A percentile compares a stretch with the other conserved stretches of the same genome.
These are phyloP conservation scores for Hirudinaria manillensis DNA, from an alignment of 2,888 invertebrate genomes.

Conservation along the genomic window DNA sequence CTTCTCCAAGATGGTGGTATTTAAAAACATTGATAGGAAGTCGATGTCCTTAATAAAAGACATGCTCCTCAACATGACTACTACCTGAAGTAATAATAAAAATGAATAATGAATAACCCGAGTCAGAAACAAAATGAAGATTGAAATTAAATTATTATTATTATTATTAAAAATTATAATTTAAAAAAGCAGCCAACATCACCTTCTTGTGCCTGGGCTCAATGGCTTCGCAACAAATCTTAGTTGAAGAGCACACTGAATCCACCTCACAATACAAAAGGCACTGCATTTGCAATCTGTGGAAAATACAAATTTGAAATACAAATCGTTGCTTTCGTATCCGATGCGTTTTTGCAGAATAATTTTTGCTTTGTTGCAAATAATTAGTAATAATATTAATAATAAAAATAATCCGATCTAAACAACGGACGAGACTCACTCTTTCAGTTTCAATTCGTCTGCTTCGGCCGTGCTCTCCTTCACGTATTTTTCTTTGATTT, in stretches of 20 bases:
- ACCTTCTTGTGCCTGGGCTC: background rate
- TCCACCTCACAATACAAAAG: slow-evolving; percentile 7
- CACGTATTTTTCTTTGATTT: background rate
- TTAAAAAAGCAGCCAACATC: too few relatives aligned
- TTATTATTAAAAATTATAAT: background rate
- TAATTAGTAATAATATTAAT: too few relatives aligned
- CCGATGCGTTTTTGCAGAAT: too few relatives aligned
- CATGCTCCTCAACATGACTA: slow-evolving; percentile 12
- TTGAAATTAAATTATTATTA: background rate
- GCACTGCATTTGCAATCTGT: background rate
- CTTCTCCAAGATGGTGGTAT: slow-evolving; percentile 14
- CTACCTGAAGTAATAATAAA: slow-evolving; percentile 9
- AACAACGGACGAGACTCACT: slow-evolving; percentile 3
- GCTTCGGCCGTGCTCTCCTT: background rate
- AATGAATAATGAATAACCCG: background rate
- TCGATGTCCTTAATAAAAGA: slow-evolving; percentile 15
- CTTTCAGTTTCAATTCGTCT: background rate
- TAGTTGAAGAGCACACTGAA: background rate
- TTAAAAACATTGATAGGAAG: slow-evolving; percentile 4
- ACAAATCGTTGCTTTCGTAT: background rate
- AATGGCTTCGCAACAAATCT: background rate
- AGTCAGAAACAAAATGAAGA: background rate
- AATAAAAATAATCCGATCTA: too few relatives aligned
- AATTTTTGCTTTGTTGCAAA: too few relatives aligned
- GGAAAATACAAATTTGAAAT: background rate